These are phyloP conservation scores for Drosophila stalkeri DNA, from an alignment of 2,888 invertebrate species.

Conservation along the genomic window DNA sequence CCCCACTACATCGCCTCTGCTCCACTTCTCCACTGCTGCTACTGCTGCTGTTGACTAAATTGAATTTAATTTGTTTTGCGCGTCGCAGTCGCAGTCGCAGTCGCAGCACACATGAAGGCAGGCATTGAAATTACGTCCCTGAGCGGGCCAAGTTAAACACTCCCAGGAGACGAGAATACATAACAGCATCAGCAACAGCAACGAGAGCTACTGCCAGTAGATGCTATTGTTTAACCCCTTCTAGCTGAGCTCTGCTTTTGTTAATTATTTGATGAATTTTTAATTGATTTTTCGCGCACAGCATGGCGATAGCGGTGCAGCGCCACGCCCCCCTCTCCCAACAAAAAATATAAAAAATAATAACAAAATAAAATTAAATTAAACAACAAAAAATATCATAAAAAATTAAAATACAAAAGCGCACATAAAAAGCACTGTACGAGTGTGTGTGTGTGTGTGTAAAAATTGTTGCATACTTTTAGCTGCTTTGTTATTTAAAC, in stretches of 20 bases:
- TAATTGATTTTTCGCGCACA: slow-evolving; percentile 83
- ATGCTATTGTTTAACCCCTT: slow-evolving; percentile 75
- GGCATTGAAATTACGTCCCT: slow-evolving; percentile 62
- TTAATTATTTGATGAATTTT: slow-evolving; percentile 84
- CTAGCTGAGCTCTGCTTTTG: slow-evolving; percentile 73
- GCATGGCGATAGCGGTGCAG: slow-evolving; percentile 46
- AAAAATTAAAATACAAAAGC: slow-evolving; percentile 49
- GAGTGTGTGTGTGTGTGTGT: slow-evolving; percentile 18
- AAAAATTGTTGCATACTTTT: slow-evolving; percentile 74
- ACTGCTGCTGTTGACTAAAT: slow-evolving; percentile 75
- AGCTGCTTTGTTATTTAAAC: slow-evolving; percentile 78
- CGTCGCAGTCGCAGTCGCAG: slow-evolving; percentile 61
- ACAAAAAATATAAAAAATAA: slow-evolving; percentile 19
- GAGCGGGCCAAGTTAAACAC: slow-evolving; percentile 73
- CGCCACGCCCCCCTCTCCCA: slow-evolving; percentile 7
- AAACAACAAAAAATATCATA: slow-evolving; percentile 21
- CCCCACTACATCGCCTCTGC: slow-evolving; percentile 3
- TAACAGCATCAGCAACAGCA: slow-evolving; percentile 20
- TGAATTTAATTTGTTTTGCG: slow-evolving; percentile 83
- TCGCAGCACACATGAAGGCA: slow-evolving; percentile 50
- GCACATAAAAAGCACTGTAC: slow-evolving; percentile 36
- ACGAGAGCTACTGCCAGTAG: slow-evolving; percentile 30
- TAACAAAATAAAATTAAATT: slow-evolving; percentile 15
- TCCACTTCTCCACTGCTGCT: slow-evolving; percentile 8
- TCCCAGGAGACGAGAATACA: slow-evolving; percentile 63